Base-by-base conservation (phyloP, 2,888 invertebrate species). In the Dyspetes luteomarginatus region DNA sequence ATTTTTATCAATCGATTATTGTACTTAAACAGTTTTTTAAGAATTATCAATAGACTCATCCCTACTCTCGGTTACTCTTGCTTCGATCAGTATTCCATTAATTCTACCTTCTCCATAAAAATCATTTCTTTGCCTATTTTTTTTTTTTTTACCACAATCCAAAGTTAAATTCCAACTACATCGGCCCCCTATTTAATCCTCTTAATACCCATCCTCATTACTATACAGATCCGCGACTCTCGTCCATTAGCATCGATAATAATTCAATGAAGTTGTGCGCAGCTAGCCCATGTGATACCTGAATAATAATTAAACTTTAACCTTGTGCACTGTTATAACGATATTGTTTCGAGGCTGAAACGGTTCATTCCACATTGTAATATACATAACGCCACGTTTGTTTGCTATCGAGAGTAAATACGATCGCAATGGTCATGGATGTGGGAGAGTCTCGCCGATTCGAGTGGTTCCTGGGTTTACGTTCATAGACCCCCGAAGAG, bases 291-390 rank as follows among this genome's bases (percentile, higher is more conserved):
- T 1, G n/a, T 3, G 26, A 9, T 30, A 43, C 41, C 48, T 19
- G 64, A 64, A 56, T 65, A 72, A 58, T 65, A 48, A 78, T 71
- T 24, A 22, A 48, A 15, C 41, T 62, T 71, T 48, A 36, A 36
- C 72, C 28, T 41, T 12, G n/a, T 12, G 36, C 0, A 36, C 36
- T 36, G 36, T 36, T 36, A 36, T 36, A 36, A 36, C 64, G 62
- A 71, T 71, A 58, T 71, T 55, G 76, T 64, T 45, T 48, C 65
- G 43, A 28, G 50, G 22, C 30, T 15, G 52, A 62, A 17, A 9
- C 55, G 5, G 17, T 43, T 68, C 58, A 58, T 69, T 43, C 17
- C 30, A 56, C 60, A 58, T 60, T 73, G 43, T 65, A 50, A 45
- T 41, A 22, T 30, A 52, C 36, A 52, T 43, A 73, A 50, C 56